Evolutionary conservation across 2,113 vertebrate genomes (phyloP).

Genomic region (Rhipidura dahli): DNA sequence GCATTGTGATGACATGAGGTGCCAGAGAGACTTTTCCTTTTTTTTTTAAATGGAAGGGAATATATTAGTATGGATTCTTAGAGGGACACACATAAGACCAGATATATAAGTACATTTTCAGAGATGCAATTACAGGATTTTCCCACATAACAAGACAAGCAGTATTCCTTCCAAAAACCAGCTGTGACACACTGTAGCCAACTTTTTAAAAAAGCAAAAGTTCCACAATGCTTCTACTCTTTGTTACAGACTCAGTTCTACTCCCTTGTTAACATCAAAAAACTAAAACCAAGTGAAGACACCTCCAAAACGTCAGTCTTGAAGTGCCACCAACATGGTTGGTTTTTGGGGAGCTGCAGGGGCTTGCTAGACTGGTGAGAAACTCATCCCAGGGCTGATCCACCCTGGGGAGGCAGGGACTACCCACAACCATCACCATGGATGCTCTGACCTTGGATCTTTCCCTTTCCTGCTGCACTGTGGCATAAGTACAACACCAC

Average conservation of each 20-base stretch:
- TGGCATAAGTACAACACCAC: neutral
- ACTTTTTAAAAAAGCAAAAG: neutral
- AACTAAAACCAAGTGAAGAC: neutral
- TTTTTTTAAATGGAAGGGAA: neutral
- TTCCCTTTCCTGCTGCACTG: neutral
- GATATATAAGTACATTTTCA: neutral
- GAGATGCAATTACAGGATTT: neutral
- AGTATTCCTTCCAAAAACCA: neutral
- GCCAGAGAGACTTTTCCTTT: neutral
- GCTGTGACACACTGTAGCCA: neutral
- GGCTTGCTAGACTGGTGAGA: neutral
- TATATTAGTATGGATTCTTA: neutral
- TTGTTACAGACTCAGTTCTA: neutral
- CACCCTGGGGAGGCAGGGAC: neutral
- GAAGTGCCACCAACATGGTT: neutral
- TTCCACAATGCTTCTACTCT: accelerated
- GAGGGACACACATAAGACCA: neutral
- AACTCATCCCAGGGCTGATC: neutral
- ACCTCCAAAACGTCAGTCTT: accelerated
- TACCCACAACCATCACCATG: neutral
- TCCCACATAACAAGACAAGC: neutral
- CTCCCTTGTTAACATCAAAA: neutral
- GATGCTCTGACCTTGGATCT: neutral
- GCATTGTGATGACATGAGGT: accelerated
- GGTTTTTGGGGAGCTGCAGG: neutral